Evolutionary conservation across 2,888 invertebrate genomes (phyloP), one percentile per base, ranked within the genome.

Genomic region (Drosophila fulvimacula): DNA sequence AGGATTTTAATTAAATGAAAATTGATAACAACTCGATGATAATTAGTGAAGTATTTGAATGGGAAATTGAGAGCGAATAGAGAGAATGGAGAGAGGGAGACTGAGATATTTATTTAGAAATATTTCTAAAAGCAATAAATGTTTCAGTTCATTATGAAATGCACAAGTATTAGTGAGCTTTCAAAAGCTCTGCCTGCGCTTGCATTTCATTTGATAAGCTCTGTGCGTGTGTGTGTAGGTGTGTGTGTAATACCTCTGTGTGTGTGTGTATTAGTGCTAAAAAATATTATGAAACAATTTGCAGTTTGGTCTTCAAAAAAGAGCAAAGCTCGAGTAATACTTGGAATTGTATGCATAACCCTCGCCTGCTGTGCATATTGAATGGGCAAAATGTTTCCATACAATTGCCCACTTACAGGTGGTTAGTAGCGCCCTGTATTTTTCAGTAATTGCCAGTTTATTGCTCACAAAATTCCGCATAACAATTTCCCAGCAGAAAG

Each of bases 1-100:
- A 66, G 36, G 59, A 30, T 64, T 72, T 78, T 70, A 81, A 83
- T 83, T 86, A 32, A 34, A 32, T 51, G 36, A 36, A 86, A 83
- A 75, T 53, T 61, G 21, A 21, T 67, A 44, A 30, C 61, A 53
- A 24, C 24, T 70, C 55, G 56, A 48, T 36, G 21, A 49, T 36
- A 27, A 19, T 38, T 30, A 17, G 36, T 17, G 24, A 11, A 15
- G n/a, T 19, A 21, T 27, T 7, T 6, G 17, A 7, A 2, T 27
- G 6, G 3, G 17, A 30, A 32, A 13, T 15, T 17, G 19, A 19
- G 2, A 41, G 19, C 13, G 42, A 19, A 19, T n/a, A n/a, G n/a
- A n/a, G n/a, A n/a, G n/a, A n/a, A n/a, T n/a, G n/a, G n/a, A n/a
- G n/a, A n/a, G n/a, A 2, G 39, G 6, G 34, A 2, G 34, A 5